These are phyloP conservation scores for Campoplex nolae DNA, from an alignment of 2,888 invertebrate species.

Conservation along the genomic window DNA sequence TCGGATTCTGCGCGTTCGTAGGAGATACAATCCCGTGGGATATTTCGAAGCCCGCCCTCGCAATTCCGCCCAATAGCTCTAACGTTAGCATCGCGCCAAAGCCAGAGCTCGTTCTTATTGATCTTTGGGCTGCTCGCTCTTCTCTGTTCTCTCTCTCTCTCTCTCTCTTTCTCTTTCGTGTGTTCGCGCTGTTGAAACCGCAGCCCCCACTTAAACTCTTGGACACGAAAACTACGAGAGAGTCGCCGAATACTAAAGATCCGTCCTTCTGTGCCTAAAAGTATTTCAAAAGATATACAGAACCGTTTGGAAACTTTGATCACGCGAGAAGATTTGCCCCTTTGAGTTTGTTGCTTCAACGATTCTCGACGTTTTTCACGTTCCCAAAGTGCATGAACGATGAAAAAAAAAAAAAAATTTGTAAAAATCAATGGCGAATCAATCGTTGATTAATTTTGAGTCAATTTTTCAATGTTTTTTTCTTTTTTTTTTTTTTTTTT, in stretches of 20 bases:
- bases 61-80: conserved; percentile 65
- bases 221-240: conserved; percentile 56
- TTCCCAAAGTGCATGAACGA: neutral
- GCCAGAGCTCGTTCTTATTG: conserved; percentile 74
- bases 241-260: conserved; percentile 46
- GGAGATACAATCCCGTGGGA: conserved; percentile 51
- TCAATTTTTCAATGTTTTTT: neutral
- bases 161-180: conserved; percentile 42
- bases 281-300: conserved; percentile 28
- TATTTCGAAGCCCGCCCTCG: conserved; percentile 56
- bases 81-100: conserved; percentile 69
- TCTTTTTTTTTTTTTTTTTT: no score
- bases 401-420: neutral
- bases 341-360: neutral
- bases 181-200: conserved; percentile 65
- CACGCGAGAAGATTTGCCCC: neutral
- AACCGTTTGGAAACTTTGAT: neutral
- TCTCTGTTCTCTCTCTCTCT: conserved; percentile 39
- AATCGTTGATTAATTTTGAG: neutral
- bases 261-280: conserved; percentile 32
- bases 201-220: conserved; percentile 64
- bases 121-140: conserved; percentile 71
- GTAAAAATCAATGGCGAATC: neutral
- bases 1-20: conserved; percentile 49
- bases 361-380: neutral